A percentile compares a stretch with the other conserved stretches of the same genome.
These are phyloP conservation scores for Magallana gigas DNA, from an alignment of 1,140 invertebrate species.

Conservation along the genomic window DNA sequence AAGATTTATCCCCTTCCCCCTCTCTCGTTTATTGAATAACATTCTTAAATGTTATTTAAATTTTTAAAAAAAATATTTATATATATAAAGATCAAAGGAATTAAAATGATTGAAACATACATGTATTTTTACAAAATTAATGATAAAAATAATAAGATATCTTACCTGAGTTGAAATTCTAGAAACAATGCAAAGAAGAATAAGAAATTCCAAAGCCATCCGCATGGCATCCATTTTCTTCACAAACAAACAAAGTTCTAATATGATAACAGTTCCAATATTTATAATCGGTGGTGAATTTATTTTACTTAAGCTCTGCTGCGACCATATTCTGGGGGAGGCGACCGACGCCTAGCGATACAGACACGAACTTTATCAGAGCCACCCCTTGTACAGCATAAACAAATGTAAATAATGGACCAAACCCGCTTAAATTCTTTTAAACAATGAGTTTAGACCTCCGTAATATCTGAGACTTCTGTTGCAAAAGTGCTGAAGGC, in stretches of 20 bases:
- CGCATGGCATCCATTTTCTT: background rate
- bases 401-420: conserved; percentile 35
- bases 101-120: too few relatives aligned
- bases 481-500: conserved; percentile 5
- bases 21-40: background rate
- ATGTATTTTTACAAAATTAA: too few relatives aligned
- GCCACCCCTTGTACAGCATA: conserved; percentile 20
- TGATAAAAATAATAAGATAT: background rate
- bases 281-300: conserved; percentile 3
- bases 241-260: conserved; percentile 23
- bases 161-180: background rate
- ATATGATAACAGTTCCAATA: conserved; percentile 4
- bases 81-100: too few relatives aligned
- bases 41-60: background rate
- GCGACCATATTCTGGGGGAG: background rate
- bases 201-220: background rate
- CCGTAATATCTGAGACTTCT: conserved; percentile 11
- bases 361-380: conserved; percentile 10
- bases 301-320: background rate
- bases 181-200: background rate
- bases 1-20: too few relatives aligned
- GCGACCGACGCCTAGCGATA: background rate
- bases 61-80: too few relatives aligned
- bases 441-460: conserved; percentile 17
- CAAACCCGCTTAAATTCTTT: conserved; percentile 33